Conservation (phyloP, 2,797 vertebrate genomes). For the Hylomyscus alleni region DNA sequence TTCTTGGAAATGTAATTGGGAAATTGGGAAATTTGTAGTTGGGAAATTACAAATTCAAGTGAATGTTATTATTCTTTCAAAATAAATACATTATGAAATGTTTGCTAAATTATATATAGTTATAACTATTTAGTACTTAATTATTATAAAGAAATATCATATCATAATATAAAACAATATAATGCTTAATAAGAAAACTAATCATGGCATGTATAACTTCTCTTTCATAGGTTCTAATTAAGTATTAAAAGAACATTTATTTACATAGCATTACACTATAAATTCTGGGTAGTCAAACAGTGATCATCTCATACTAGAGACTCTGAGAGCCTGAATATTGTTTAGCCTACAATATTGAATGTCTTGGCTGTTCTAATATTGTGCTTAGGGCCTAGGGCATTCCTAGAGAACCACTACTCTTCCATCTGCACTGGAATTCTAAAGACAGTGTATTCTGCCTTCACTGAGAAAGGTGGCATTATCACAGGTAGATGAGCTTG, state of each 20-base stretch:
- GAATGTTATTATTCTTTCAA: background rate
- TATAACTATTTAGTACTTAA: background rate
- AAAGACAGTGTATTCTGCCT: background rate
- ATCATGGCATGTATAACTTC: background rate
- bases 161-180: background rate
- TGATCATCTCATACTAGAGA: background rate
- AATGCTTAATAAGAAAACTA: constrained; percentile 32
- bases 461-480: background rate
- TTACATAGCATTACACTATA: background rate
- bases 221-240: background rate
- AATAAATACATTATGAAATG: background rate
- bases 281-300: background rate
- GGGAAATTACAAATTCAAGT: background rate
- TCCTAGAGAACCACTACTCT: background rate
- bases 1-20: background rate
- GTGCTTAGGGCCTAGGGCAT: accelerated
- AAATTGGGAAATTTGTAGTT: too few species aligned
- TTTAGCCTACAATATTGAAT: background rate
- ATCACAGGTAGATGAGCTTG: background rate
- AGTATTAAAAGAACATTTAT: background rate
- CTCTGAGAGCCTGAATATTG: background rate
- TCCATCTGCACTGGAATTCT: background rate
- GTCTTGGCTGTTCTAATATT: background rate
- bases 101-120: background rate
- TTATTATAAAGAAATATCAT: background rate